Conservation (phyloP, 2,888 invertebrate species). For the Unio pictorum region DNA sequence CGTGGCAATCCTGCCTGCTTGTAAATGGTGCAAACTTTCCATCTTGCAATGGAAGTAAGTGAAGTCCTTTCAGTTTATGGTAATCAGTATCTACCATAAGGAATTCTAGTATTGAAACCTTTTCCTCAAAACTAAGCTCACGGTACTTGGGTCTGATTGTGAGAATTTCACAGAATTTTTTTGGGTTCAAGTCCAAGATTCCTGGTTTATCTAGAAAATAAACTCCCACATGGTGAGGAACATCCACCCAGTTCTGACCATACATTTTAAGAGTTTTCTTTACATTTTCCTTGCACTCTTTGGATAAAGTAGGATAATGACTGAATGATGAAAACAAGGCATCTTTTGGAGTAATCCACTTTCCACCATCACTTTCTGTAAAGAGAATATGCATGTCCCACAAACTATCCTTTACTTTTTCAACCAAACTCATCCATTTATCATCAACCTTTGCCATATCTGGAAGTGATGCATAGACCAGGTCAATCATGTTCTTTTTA, state of each 20-base stretch:
- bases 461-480: conserved; percentile 23
- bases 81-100: conserved; percentile 6
- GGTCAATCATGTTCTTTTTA: conserved; percentile 1
- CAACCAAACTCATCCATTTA: conserved; percentile 36
- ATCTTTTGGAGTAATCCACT: conserved; percentile 11
- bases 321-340: conserved; percentile 14
- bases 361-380: conserved; percentile 1
- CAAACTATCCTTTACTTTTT: conserved; percentile 6
- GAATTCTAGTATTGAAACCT: conserved; percentile 11
- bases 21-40: conserved; percentile 31
- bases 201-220: conserved; percentile 6
- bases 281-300: conserved; percentile 4
- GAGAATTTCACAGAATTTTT: conserved; percentile 4
- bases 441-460: conserved; percentile 5
- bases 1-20: background rate
- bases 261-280: conserved; percentile 4
- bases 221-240: conserved; percentile 4
- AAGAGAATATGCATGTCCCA: conserved; percentile 4
- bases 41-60: conserved; percentile 48
- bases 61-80: conserved; percentile 30
- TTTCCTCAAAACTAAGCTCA: conserved; percentile 4
- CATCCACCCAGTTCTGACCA: conserved; percentile 7
- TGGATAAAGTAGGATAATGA: background rate
- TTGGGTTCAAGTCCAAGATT: conserved; percentile 8
- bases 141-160: background rate